Conservation (phyloP, 2,113 vertebrate species). For the Spea bombifrons region DNA sequence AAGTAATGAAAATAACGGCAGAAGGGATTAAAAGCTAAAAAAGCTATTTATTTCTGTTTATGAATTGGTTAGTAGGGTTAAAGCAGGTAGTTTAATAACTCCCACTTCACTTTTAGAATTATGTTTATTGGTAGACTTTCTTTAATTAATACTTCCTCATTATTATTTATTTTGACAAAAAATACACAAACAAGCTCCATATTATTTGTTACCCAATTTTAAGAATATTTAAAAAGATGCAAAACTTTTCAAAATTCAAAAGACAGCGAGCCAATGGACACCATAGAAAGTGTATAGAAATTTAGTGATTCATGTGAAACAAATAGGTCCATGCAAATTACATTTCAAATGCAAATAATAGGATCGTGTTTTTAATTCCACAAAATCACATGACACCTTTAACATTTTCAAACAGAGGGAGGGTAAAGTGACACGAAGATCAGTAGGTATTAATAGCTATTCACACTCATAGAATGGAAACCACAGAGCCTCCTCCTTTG, state of each 20-base stretch:
- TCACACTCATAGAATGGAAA: too few relatives aligned
- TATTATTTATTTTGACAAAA: slow-evolving; percentile 21
- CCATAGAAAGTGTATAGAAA: not conserved
- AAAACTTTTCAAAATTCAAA: not conserved
- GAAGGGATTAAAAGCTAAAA: slow-evolving; percentile 30
- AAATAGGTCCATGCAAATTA: not conserved
- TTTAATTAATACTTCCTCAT: slow-evolving; percentile 9
- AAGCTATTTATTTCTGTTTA: slow-evolving; percentile 44
- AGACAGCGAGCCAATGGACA: not conserved
- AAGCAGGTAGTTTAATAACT: slow-evolving; percentile 10
- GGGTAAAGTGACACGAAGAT: too few relatives aligned
- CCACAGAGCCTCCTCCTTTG: not conserved
- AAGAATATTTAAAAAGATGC: not conserved
- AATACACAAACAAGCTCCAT: not conserved
- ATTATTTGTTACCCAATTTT: not conserved
- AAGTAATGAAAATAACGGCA: slow-evolving; percentile 24
- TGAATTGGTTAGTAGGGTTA: slow-evolving; percentile 16
- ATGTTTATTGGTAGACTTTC: slow-evolving; percentile 32
- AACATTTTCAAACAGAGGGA: too few relatives aligned
- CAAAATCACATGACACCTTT: too few relatives aligned
- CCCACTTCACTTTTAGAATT: slow-evolving; percentile 24
- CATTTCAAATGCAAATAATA: not conserved
- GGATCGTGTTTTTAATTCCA: too few relatives aligned
- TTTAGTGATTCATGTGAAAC: not conserved
- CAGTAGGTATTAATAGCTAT: too few relatives aligned